Percentiles rank a stretch among this genome's conserved stretches.
phyloP scores from a whole-genome alignment of 2,113 vertebrate species.

The Bostrychus sinensis region DNA sequence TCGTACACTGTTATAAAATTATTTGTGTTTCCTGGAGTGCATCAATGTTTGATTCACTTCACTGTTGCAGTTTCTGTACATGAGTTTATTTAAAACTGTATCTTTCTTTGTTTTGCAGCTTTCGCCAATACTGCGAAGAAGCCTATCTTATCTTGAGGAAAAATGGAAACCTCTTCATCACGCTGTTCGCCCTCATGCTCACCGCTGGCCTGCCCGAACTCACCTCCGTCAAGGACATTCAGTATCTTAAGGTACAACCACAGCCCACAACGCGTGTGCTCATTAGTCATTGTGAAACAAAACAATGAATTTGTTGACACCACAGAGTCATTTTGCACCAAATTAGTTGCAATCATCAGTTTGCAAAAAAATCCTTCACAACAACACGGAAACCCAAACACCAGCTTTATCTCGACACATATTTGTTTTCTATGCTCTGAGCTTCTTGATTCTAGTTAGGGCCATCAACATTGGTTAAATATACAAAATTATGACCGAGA shows the following conservation, averaged over 20 bases:
- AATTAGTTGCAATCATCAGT: no score
- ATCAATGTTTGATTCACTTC: neutral
- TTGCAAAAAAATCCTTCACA: no score
- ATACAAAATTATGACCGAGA: no score
- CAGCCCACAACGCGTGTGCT: neutral
- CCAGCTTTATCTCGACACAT: no score
- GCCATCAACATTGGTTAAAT: no score
- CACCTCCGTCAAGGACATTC: constrained; percentile 97
- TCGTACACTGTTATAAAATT: no score
- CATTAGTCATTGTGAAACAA: constrained; percentile 1
- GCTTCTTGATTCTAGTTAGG: no score
- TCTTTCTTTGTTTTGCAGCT: constrained; percentile 76
- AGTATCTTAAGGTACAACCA: constrained; percentile 90
- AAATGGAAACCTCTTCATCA: constrained; percentile 97
- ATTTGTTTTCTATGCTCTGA: no score
- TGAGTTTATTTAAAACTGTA: neutral
- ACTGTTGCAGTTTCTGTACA: neutral
- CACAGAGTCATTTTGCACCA: neutral
- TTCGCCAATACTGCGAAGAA: constrained; percentile 95
- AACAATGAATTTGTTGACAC: neutral
- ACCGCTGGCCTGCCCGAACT: constrained; percentile 97
- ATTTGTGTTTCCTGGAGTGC: neutral
- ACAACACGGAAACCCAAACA: no score
- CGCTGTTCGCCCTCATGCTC: constrained; percentile 97
- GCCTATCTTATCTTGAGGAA: constrained; percentile 92